These are phyloP conservation scores for Pissodes strobi DNA, from an alignment of 1,140 invertebrate genomes.

Conservation along the genomic window DNA sequence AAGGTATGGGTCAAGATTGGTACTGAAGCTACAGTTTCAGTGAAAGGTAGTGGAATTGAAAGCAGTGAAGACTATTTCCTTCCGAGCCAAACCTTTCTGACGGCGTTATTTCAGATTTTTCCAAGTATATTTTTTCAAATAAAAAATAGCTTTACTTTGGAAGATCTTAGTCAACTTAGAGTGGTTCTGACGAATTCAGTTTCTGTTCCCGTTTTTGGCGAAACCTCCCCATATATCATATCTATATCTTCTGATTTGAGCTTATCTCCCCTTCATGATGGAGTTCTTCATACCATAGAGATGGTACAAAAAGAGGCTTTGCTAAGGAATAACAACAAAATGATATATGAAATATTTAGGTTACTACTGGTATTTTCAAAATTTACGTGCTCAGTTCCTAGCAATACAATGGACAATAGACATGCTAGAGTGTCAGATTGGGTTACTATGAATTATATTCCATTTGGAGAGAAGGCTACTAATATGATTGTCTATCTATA, in stretches of 20 bases:
- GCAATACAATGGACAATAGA: slow-evolving; percentile 63
- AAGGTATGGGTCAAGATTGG: slow-evolving; percentile 86
- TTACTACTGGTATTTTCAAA: slow-evolving; percentile 77
- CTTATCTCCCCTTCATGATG: slow-evolving; percentile 82
- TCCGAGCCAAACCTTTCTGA: slow-evolving; percentile 90
- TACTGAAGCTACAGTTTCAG: slow-evolving; percentile 72
- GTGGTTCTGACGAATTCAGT: slow-evolving; percentile 76
- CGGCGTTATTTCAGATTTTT: slow-evolving; percentile 92
- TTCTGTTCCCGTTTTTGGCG: slow-evolving; percentile 80
- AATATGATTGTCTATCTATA: slow-evolving; percentile 83
- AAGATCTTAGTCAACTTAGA: slow-evolving; percentile 81
- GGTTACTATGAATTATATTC: slow-evolving; percentile 85
- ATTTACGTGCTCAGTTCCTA: slow-evolving; percentile 72
- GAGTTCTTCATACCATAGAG: slow-evolving; percentile 79
- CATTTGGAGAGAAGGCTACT: slow-evolving; percentile 85
- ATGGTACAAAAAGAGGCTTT: slow-evolving; percentile 80
- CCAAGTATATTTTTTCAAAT: slow-evolving; percentile 91
- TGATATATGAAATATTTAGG: slow-evolving; percentile 80
- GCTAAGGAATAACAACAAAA: slow-evolving; percentile 64
- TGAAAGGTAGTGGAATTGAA: slow-evolving; percentile 58
- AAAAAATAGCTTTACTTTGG: slow-evolving; percentile 72
- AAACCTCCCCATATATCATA: slow-evolving; percentile 79
- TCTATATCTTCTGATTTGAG: slow-evolving; percentile 74
- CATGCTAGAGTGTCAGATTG: slow-evolving; percentile 65
- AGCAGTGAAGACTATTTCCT: slow-evolving; percentile 64